Base-by-base conservation (phyloP, 2,888 invertebrate species). In the Leucophenga montana region DNA sequence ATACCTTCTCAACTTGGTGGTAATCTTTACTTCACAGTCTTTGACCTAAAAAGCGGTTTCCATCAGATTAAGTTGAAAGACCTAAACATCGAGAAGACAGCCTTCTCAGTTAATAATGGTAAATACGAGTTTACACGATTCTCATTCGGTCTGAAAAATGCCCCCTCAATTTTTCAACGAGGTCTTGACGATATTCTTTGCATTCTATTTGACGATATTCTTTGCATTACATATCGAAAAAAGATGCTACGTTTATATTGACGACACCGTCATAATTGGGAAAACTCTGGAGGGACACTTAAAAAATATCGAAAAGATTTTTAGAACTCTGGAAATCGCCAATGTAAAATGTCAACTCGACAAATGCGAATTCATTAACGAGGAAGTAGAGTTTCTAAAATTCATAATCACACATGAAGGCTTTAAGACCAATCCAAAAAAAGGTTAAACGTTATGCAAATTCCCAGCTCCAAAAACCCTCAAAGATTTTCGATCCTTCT, bases 331-430 rank as follows among this genome's bases (percentile, higher is more conserved):
- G 1, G 46, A 66, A 54, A 39, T 54, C n/a, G 66, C 66, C 9
- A 66, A 66, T 54, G 16, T 66, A 16, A 66, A 66, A 66, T 14
- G 14, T 1, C 66, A 54, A n/a, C 16, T 66, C 13, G 54, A 66
- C 22, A 66, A 44, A 66, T 66, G 56, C 20, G 54, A 66, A 44
- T 66, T 66, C 33, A 20, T 66, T 3, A 66, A 53, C 18, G 48
- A 48, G 48, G 75, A 78, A 71, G 77, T 86, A 0, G 73, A 77
- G 48, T 86, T 78, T 69, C 68, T 87, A 46, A 85, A 86, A 3
- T 85, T 84, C 57, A 66, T 85, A 13, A 66, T 75, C 16, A 73
- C 72, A 1, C 68, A 71, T 9, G 77, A n/a, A 48, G 79, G 77
- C n/a, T 73, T 78, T n/a, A 77, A 73, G 68, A 81, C 84, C 6